Evolutionary conservation across 2,888 invertebrate species (phyloP).

Genomic region (Athripsodes cinereus): DNA sequence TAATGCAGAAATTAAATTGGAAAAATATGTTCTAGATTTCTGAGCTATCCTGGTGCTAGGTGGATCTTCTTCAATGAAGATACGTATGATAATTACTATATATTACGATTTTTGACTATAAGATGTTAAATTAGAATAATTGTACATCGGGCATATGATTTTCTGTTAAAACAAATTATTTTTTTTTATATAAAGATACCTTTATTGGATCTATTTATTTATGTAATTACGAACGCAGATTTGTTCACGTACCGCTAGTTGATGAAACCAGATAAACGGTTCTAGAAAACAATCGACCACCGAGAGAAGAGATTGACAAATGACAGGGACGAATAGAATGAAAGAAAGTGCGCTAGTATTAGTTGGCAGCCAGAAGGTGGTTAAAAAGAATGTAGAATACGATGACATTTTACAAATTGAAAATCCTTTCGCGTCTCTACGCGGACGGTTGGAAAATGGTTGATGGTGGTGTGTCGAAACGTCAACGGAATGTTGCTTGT

Average conservation of each 20-base stretch:
- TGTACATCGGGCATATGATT: too few species aligned
- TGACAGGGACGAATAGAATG: conserved; percentile 32
- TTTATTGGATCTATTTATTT: too few species aligned
- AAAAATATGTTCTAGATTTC: too few species aligned
- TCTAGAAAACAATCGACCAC: conserved; percentile 31
- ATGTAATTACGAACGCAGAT: too few species aligned
- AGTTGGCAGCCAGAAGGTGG: neutral
- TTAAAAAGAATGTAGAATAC: conserved; percentile 23
- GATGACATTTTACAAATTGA: conserved; percentile 13
- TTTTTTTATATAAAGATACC: too few species aligned
- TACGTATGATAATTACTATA: too few species aligned
- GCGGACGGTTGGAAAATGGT: neutral
- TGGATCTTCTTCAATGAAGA: too few species aligned
- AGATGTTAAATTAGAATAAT: too few species aligned
- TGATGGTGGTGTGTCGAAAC: neutral
- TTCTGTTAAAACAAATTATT: too few species aligned
- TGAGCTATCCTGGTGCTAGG: too few species aligned
- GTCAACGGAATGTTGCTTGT: neutral
- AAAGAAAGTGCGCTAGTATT: conserved; percentile 25
- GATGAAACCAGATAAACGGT: conserved; percentile 4
- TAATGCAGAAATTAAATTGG: too few species aligned
- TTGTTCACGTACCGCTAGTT: neutral
- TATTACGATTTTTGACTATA: too few species aligned
- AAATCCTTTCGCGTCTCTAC: conserved; percentile 22
- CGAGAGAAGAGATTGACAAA: conserved; percentile 34